Conservation (phyloP, 2,797 vertebrate genomes). For the Podarcis siculus region DNA sequence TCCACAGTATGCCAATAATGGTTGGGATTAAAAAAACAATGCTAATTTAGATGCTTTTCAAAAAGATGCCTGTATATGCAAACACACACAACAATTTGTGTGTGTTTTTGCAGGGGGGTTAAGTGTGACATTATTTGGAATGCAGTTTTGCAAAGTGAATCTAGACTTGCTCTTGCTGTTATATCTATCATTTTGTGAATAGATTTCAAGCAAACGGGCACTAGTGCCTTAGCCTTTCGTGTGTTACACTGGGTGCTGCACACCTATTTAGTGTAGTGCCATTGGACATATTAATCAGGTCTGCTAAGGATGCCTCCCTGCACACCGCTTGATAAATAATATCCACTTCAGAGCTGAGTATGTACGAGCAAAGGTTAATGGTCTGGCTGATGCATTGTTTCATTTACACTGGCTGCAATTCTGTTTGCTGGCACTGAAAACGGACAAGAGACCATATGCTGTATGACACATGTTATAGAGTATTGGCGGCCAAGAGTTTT, state of each 20-base stretch:
- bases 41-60: not conserved
- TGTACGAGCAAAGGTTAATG: conserved; percentile 55
- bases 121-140: not conserved
- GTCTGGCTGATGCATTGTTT: conserved; percentile 41
- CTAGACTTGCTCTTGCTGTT: not conserved
- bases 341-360: conserved; percentile 51
- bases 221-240: not conserved
- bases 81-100: too few species aligned
- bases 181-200: not conserved
- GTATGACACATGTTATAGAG: not conserved
- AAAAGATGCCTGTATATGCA: not conserved
- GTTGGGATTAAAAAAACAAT: not conserved
- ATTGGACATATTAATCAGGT: conserved; percentile 29
- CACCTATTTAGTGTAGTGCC: not conserved
- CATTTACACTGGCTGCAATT: conserved; percentile 50
- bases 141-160: not conserved
- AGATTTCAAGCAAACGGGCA: not conserved
- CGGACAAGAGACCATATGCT: conserved; percentile 33
- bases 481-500: conserved; percentile 37
- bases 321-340: conserved; percentile 63
- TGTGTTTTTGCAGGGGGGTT: too few species aligned
- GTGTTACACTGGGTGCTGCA: not conserved
- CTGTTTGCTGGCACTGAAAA: conserved; percentile 44
- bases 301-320: conserved; percentile 49
- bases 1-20: not conserved